Evolutionary conservation across 2,888 invertebrate genomes (phyloP).

Genomic region (Ctenicera cuprea): DNA sequence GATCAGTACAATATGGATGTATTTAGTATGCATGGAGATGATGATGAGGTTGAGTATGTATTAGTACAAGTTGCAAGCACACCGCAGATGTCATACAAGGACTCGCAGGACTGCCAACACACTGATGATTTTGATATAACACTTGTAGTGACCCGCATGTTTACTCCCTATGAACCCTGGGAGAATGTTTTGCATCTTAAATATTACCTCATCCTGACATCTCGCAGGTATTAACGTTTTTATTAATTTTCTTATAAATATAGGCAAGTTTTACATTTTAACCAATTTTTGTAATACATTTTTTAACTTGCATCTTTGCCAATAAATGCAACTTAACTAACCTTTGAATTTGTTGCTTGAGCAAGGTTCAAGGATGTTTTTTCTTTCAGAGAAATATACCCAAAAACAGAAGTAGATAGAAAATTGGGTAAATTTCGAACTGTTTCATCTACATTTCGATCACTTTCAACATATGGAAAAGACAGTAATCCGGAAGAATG

Average conservation of each 20-base stretch:
- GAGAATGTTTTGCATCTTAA: slow-evolving; percentile 73
- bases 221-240: slow-evolving; percentile 70
- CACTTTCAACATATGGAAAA: slow-evolving; percentile 60
- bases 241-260: not conserved
- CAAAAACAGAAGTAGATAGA: slow-evolving; percentile 78
- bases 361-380: not conserved
- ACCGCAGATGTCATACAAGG: slow-evolving; percentile 76
- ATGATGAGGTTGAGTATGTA: slow-evolving; percentile 76
- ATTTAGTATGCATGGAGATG: slow-evolving; percentile 76
- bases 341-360: too few relatives aligned
- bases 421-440: slow-evolving; percentile 78
- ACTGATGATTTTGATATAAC: slow-evolving; percentile 82
- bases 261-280: too few relatives aligned
- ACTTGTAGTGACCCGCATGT: slow-evolving; percentile 78
- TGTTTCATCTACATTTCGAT: slow-evolving; percentile 71
- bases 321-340: too few relatives aligned
- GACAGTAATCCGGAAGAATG: slow-evolving; percentile 45
- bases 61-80: slow-evolving; percentile 78
- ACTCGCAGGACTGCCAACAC: slow-evolving; percentile 77
- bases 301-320: too few relatives aligned
- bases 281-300: too few relatives aligned
- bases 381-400: slow-evolving; percentile 75
- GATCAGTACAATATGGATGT: slow-evolving; percentile 81
- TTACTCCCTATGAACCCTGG: slow-evolving; percentile 65
- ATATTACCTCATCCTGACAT: slow-evolving; percentile 79